Evolutionary conservation across 1,140 invertebrate genomes (phyloP), one percentile per base, ranked within the genome.

Genomic region (Drosophila equinoxialis): DNA sequence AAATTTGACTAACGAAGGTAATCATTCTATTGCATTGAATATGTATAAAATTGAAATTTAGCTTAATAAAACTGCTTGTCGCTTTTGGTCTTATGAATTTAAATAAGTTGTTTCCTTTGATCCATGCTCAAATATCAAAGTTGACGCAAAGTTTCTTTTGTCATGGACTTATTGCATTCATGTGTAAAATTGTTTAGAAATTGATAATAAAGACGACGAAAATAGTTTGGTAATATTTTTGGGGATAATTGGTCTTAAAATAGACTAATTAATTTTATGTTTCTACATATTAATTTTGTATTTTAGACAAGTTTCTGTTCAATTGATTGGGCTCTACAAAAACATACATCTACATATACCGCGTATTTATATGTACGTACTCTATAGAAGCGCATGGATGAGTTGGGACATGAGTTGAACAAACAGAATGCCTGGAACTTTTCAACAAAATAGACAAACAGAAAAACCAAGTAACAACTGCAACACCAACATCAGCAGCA

Each of bases 361-460:
- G 20, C 17, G 4, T 14, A n/a, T 74, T 61, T 8, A 23, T 37
- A 61, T 51, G 7, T 17, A 51, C 13, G 8, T 20, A 6, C 30
- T 6, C 0, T 30, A 30, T 30, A 30, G 30, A 51, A 51, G 20
- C 45, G 45, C 23, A 51, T 51, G 45, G 45, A 51, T 51, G 45
- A 51, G 20, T 51, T 51, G 54, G 64, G 42, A 63, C 78, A 77
- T 77, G 68, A 77, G 74, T 77, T 76, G 61, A 35, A 55, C 79
- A 74, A 79, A 79, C 79, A 70, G 74, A 81, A 79, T 70, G 71
- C 76, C 67, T 68, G 83, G 65, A 77, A 87, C 69, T 82, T 79
- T 73, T 48, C 74, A 70, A 65, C 67, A 68, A 65, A 62, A 81
- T 68, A 73, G 65, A 76, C 71, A 71, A 74, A 71, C 62, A 63